Conservation (phyloP, 1,140 invertebrate species). For the Diachasma alloeum region DNA sequence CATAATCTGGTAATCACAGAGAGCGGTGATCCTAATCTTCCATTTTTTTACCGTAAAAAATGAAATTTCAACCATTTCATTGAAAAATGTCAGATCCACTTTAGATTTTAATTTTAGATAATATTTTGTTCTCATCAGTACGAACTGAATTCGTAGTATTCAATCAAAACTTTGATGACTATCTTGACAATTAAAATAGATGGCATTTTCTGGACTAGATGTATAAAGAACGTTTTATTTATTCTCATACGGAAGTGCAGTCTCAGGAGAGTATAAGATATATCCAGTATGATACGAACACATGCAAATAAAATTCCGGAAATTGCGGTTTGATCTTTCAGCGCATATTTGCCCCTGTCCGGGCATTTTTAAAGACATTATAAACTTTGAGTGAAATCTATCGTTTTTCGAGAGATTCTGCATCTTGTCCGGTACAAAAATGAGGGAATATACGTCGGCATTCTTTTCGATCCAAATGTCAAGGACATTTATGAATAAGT, state of each 20-base stretch:
- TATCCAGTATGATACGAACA: background rate
- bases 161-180: background rate
- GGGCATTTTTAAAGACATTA: no score
- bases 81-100: background rate
- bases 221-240: background rate
- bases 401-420: no score
- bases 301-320: background rate
- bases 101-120: background rate
- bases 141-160: background rate
- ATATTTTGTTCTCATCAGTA: background rate
- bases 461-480: no score
- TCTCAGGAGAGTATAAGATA: background rate
- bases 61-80: background rate
- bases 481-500: no score
- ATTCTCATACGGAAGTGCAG: background rate
- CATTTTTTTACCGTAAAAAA: background rate
- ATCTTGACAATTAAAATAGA: background rate
- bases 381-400: no score
- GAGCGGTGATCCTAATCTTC: background rate
- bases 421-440: no score
- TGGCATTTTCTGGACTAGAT: background rate
- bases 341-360: background rate
- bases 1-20: background rate
- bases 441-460: no score
- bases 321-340: background rate